These are phyloP conservation scores for Melopsittacus undulatus DNA, from an alignment of 2,797 vertebrate species.

Conservation along the genomic window DNA sequence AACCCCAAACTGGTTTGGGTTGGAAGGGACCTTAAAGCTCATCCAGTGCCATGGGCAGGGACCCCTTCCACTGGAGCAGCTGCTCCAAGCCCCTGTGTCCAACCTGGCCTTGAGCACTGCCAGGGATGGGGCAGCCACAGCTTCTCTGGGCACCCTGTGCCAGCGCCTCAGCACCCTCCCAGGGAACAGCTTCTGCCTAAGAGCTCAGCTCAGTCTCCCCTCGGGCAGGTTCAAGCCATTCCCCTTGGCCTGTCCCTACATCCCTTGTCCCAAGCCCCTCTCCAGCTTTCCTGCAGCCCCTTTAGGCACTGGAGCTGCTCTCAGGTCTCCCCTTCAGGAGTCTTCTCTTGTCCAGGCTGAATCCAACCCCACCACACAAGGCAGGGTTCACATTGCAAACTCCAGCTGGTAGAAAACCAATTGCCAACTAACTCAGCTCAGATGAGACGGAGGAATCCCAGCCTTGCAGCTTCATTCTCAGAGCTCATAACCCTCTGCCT, in stretches of 20 bases:
- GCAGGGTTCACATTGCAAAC: neutral
- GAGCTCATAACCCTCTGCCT: accelerated
- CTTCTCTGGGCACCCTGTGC: too few relatives aligned
- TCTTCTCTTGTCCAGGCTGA: neutral
- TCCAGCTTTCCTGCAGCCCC: neutral
- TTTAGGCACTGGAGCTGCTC: neutral
- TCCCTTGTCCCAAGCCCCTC: too few relatives aligned
- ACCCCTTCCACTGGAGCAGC: neutral
- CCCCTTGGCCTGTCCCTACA: too few relatives aligned
- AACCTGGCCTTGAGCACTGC: neutral
- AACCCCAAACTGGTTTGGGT: neutral
- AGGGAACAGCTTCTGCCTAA: too few relatives aligned
- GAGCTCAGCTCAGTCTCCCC: too few relatives aligned
- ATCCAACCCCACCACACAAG: too few relatives aligned
- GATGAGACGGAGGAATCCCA: neutral
- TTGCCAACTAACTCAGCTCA: too few relatives aligned
- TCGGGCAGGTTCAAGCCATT: too few relatives aligned
- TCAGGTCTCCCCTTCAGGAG: neutral
- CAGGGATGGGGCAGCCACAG: too few relatives aligned
- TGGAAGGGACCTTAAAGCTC: neutral
- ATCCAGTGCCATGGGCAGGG: too few relatives aligned
- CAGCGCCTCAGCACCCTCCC: too few relatives aligned
- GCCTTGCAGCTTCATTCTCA: neutral
- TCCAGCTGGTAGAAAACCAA: neutral
- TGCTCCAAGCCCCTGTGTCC: neutral